Percentiles rank a stretch among this genome's conserved stretches.
Conservation (phyloP, 64 coral and sea anemone genomes). For the Anthopleura sola region DNA sequence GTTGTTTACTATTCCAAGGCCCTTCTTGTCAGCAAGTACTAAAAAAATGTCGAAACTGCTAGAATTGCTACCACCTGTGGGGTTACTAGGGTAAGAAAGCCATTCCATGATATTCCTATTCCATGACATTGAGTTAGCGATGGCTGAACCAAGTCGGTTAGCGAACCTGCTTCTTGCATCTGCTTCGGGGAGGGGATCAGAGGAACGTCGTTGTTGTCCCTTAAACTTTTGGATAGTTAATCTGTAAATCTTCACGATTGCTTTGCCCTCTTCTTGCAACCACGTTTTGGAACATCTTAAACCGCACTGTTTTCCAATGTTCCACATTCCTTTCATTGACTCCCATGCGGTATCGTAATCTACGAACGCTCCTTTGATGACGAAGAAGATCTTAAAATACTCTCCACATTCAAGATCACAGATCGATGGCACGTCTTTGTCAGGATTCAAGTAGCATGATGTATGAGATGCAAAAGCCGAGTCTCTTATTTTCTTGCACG, state of each 20-base stretch:
- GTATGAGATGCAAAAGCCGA: conserved; percentile 47
- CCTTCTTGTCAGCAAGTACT: conserved; percentile 59
- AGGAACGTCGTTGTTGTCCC: background rate
- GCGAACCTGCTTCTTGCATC: conserved; percentile 43
- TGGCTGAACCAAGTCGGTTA: conserved; percentile 30
- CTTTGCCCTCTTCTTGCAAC: background rate
- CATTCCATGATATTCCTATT: conserved; percentile 42
- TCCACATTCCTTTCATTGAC: conserved; percentile 57
- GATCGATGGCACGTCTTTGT: conserved; percentile 34
- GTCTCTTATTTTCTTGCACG: conserved; percentile 43
- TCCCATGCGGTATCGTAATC: conserved; percentile 34
- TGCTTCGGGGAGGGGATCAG: conserved; percentile 7
- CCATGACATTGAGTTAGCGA: conserved; percentile 37
- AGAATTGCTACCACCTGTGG: background rate
- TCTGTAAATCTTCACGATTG: conserved; percentile 5
- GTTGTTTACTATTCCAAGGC: background rate
- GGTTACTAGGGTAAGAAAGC: conserved; percentile 27
- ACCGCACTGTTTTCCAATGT: conserved; percentile 37
- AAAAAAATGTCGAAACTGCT: conserved; percentile 20
- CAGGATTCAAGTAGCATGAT: conserved; percentile 62
- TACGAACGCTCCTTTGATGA: conserved; percentile 33
- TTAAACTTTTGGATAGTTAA: background rate
- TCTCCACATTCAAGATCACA: conserved; percentile 48
- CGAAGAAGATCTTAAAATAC: conserved; percentile 36
- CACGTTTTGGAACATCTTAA: background rate